Evolutionary conservation across 2,797 vertebrate genomes (phyloP), one percentile per base, ranked within the genome.

Genomic region (Hoplostethus mediterraneus): DNA sequence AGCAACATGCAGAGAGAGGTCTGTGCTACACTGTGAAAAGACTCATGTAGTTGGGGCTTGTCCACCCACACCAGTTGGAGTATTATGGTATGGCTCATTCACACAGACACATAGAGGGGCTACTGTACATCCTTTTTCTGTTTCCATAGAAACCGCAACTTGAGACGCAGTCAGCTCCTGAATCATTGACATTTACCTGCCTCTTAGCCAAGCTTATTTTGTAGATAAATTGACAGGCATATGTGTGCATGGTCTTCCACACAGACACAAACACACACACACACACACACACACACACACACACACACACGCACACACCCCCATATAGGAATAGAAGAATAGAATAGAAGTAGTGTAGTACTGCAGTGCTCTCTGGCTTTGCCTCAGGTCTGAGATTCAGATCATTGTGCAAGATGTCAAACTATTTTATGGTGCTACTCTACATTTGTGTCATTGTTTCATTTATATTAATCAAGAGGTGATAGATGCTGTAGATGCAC

Each of bases 81-180:
- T 85, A 89, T 90, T 90, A 90, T 90, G 87, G 87, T 90, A 89
- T 89, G 79, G 80, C 84, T 87, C 91, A 90, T 90, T 91, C 89
- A 91, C 71, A 70, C 52, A 25, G 28, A 63, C 28, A 53, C 71
- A 84, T 69, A 70, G 72, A 77, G 75, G 78, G 67, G 65, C 75
- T 66, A 77, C 68, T 80, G 85, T 83, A 87, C 52, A 59, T 73
- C 73, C 64, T 81, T 82, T 51, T 60, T 76, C 80, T 80, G 89
- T 92, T 90, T 81, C 90, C 80, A 88, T 91, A 84, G 90, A 74
- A 88, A 91, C 89, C 0, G 42, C 52, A 80, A 75, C 75, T 84
- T 73, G 33, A 87, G 83, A 83, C 17, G 14, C 76, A 83, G 70
- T 66, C 64, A 21, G 64, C 52, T 53, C 52, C 28, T 14, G 62